Conservation (phyloP, 2,113 vertebrate species). For the Lepus europaeus region DNA sequence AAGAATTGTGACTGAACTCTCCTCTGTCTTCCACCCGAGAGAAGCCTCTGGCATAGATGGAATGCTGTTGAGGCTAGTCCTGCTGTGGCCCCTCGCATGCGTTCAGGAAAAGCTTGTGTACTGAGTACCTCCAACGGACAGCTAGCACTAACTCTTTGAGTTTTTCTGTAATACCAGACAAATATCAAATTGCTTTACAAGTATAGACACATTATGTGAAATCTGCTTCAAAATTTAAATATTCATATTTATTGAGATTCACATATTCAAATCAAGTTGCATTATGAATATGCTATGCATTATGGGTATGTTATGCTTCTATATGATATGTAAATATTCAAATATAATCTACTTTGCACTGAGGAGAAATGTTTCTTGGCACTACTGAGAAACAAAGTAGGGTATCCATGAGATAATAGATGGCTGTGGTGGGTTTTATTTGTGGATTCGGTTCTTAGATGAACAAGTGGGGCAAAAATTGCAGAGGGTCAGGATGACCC, state of each 20-base stretch:
- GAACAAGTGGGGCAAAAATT: slow-evolving; percentile 40
- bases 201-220: slow-evolving; percentile 74
- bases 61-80: neutral
- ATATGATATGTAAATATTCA: slow-evolving; percentile 69
- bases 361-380: slow-evolving; percentile 62
- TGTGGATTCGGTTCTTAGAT: slow-evolving; percentile 40
- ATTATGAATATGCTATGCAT: slow-evolving; percentile 63
- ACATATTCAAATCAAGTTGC: slow-evolving; percentile 67
- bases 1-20: slow-evolving; percentile 12
- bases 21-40: neutral
- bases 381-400: neutral
- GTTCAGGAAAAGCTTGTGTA: neutral
- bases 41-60: neutral
- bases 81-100: neutral
- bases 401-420: slow-evolving; percentile 16
- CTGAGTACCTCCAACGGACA: neutral
- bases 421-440: neutral
- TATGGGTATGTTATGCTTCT: slow-evolving; percentile 61
- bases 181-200: slow-evolving; percentile 73
- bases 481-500: neutral
- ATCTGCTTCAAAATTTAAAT: slow-evolving; percentile 67
- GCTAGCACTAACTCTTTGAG: slow-evolving; percentile 2
- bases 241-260: slow-evolving; percentile 62
- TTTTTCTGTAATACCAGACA: slow-evolving; percentile 33
- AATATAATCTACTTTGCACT: slow-evolving; percentile 64